These are phyloP conservation scores for Andinoacara biseriatus DNA, from an alignment of 2,113 vertebrate genomes.

Conservation along the genomic window DNA sequence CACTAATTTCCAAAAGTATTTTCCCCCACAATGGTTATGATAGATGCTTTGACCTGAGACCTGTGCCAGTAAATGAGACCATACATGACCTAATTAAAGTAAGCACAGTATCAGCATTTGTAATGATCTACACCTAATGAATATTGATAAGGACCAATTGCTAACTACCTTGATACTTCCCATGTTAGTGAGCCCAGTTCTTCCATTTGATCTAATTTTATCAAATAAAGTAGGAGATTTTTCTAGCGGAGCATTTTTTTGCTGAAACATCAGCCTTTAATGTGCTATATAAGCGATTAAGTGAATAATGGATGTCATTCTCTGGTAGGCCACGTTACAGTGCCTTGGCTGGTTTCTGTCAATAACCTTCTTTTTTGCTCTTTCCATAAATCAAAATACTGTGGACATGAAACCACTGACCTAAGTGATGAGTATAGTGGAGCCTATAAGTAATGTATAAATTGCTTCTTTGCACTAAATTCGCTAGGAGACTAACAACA, in stretches of 20 bases:
- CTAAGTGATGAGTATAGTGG: slow-evolving; percentile 3
- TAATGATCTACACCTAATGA: neutral
- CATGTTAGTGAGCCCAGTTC: neutral
- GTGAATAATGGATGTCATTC: slow-evolving; percentile 30
- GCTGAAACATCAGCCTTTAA: slow-evolving; percentile 27
- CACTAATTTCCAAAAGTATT: neutral
- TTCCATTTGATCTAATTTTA: neutral
- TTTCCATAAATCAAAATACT: slow-evolving; percentile 39
- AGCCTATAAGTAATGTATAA: slow-evolving; percentile 40
- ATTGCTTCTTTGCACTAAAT: slow-evolving; percentile 33
- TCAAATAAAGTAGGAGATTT: neutral
- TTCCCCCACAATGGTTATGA: neutral
- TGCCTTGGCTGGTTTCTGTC: slow-evolving; percentile 19
- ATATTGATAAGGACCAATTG: neutral
- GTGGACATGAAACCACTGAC: slow-evolving; percentile 35
- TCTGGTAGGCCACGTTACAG: neutral
- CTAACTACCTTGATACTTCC: neutral
- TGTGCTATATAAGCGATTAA: slow-evolving; percentile 30
- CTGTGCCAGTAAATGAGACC: neutral
- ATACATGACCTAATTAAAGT: neutral
- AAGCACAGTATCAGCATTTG: neutral
- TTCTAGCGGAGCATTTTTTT: neutral
- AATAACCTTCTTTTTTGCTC: slow-evolving; percentile 40
- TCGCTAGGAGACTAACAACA: slow-evolving; percentile 55
- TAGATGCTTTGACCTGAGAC: neutral